Percentiles rank a stretch among this genome's conserved stretches.
These are phyloP conservation scores for Chionoecetes opilio DNA, from an alignment of 1,140 invertebrate genomes.

Conservation along the genomic window DNA sequence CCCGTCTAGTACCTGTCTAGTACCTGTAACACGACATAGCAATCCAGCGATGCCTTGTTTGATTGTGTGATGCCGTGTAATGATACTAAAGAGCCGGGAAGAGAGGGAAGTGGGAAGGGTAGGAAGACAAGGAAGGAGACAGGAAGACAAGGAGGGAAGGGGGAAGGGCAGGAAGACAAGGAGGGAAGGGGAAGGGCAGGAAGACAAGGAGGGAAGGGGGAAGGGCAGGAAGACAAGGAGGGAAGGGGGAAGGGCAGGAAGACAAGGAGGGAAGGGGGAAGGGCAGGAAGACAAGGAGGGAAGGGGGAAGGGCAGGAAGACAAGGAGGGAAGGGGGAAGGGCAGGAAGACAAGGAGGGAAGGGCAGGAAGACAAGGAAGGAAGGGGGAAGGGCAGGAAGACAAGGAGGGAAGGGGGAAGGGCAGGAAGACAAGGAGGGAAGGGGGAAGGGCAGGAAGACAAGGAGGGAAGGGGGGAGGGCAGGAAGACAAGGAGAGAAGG, in stretches of 20 bases:
- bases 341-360: not conserved
- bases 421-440: not conserved
- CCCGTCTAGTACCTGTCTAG: slow-evolving; percentile 1
- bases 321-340: not conserved
- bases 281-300: not conserved
- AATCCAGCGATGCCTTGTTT: not conserved
- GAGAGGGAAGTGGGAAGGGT: not conserved
- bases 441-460: not conserved
- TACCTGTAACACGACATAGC: not conserved
- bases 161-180: too few relatives aligned
- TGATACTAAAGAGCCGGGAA: not conserved
- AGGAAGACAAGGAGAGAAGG: not conserved
- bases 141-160: not conserved
- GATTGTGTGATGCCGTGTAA: not conserved
- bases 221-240: not conserved
- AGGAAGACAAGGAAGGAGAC: not conserved
- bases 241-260: not conserved
- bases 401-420: too few relatives aligned
- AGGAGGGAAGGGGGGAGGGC: not conserved
- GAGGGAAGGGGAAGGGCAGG: not conserved
- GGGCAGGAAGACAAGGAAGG: not conserved
- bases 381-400: too few relatives aligned
- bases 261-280: not conserved
- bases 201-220: not conserved
- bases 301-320: not conserved